Evolutionary conservation across 2,797 vertebrate genomes (phyloP).

Genomic region (Furcifer pardalis): DNA sequence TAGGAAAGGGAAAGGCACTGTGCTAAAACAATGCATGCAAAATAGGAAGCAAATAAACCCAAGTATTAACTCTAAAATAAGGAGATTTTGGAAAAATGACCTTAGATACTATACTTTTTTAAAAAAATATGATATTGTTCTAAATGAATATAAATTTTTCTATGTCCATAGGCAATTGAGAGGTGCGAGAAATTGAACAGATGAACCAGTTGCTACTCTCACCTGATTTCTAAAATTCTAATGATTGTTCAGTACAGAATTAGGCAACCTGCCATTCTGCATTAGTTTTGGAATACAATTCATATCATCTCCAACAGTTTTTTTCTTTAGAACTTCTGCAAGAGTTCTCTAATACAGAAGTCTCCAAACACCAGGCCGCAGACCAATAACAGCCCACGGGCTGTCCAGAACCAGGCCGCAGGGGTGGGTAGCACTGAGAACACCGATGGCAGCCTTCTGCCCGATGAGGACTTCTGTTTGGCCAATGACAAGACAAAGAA

Average conservation of each 20-base stretch:
- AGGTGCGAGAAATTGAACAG: neutral
- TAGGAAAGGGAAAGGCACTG: constrained; percentile 7
- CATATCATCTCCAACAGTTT: neutral
- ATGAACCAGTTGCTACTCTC: neutral
- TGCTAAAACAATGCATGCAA: neutral
- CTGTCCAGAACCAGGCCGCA: too few species aligned
- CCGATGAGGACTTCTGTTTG: too few species aligned
- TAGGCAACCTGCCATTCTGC: neutral
- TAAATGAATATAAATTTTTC: neutral
- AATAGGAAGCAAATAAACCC: neutral
- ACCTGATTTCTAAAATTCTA: neutral
- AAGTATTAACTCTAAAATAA: neutral
- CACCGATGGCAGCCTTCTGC: too few species aligned
- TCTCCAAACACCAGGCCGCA: too few species aligned
- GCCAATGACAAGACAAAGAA: too few species aligned
- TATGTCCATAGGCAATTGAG: neutral
- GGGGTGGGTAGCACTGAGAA: too few species aligned
- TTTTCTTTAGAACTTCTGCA: neutral
- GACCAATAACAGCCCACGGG: too few species aligned
- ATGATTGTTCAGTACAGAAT: neutral
- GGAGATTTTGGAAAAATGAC: neutral
- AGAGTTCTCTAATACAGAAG: too few species aligned
- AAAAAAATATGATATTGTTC: neutral
- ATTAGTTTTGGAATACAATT: neutral
- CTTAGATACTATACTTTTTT: neutral